Evolutionary conservation across 1,140 invertebrate genomes (phyloP).

Genomic region (Ctenoplectra terminalis): DNA sequence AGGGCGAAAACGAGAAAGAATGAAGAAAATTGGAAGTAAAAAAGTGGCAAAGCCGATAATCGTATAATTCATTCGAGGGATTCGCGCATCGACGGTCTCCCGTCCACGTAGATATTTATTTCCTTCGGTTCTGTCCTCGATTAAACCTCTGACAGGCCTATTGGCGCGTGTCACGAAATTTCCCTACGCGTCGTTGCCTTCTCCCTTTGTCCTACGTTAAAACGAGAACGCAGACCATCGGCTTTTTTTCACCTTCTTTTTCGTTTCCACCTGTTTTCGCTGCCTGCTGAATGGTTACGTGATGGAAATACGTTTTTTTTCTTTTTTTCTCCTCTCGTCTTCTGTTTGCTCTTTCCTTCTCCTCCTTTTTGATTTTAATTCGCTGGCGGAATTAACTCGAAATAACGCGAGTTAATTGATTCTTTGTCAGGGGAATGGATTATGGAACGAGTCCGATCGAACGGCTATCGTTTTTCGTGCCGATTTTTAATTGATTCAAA

Average conservation of each 20-base stretch:
- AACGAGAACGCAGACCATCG: neutral
- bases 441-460: too few species aligned
- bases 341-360: neutral
- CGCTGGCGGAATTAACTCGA: neutral
- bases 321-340: too few species aligned
- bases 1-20: neutral
- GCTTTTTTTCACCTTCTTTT: neutral
- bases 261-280: conserved; percentile 13
- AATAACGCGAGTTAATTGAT: conserved; percentile 18
- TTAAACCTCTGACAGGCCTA: conserved; percentile 18
- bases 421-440: neutral
- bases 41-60: neutral
- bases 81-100: neutral
- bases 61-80: conserved; percentile 12
- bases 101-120: conserved; percentile 20
- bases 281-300: neutral
- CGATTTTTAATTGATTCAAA: neutral
- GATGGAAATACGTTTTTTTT: neutral
- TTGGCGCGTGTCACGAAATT: conserved; percentile 18
- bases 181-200: too few species aligned
- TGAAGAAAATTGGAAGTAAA: neutral
- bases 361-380: neutral
- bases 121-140: neutral
- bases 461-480: neutral
- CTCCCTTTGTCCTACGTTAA: neutral